Base-by-base conservation (phyloP, 2,113 vertebrate species). In the Athene cunicularia region DNA sequence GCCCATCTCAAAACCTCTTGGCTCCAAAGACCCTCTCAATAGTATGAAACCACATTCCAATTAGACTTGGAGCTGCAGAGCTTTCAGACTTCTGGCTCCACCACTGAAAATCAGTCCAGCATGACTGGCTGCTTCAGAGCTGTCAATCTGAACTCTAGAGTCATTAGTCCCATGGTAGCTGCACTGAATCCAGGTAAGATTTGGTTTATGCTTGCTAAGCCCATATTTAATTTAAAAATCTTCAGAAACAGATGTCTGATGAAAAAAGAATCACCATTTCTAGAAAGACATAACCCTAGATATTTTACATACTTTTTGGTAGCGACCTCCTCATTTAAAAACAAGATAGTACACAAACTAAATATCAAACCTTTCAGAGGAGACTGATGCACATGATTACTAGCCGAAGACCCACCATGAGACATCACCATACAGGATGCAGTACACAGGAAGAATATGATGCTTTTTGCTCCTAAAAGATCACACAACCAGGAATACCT, bases 361-460 rank as follows among this genome's bases (percentile, higher is more conserved):
- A 17, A 1, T 23, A 52, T 1, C 11, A 68, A 76, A 68, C 16
- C 11, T 43, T 67, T 66, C 63, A 43, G 26, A 59, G 80, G 8
- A 55, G 37, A 56, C 16, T 15, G 32, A 64, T 17, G 6, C 19
- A 76, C 9, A 2, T 10, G 8, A 28, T 47, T 63, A 26, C 9
- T 21, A 14, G 6, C 39, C 27, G 53, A 84, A 71, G 10, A 81
- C 41, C 26, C 67, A 93, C 26, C 30, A 49, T 2, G 8, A 32
- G 43, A 62, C 35, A 66, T 18, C 5, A n/a, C 2, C 0, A 0
- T 30, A 35, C 1, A 60, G 41, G 11, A 55, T 13, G 4, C 1
- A 2, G 23, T 17, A 47, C 11, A 47, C 0, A 56, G 6, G 49
- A 93, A 73, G 9, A 64, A 8, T 18, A 60, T 0, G 6, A 76